Evolutionary conservation across 1,140 invertebrate species (phyloP).

Genomic region (Drosophila lowei): DNA sequence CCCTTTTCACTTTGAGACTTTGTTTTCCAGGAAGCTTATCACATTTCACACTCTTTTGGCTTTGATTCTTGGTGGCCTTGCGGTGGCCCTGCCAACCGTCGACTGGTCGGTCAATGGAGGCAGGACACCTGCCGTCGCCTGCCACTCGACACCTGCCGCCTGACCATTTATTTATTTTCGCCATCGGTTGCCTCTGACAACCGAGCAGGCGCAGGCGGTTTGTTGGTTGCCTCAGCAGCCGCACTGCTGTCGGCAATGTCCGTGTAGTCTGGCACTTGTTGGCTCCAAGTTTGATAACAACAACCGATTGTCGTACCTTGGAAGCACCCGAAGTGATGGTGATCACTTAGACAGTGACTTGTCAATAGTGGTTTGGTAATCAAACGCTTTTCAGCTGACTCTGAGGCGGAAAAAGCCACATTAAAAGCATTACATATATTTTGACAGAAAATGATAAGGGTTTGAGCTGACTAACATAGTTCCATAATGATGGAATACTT

Average conservation of each 20-base stretch:
- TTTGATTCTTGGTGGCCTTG: slow-evolving; percentile 43
- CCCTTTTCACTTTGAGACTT: neutral
- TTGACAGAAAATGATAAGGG: no score
- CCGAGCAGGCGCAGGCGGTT: slow-evolving; percentile 68
- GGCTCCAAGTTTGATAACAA: slow-evolving; percentile 3
- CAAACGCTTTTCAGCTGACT: no score
- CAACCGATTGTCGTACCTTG: neutral
- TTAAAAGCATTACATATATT: no score
- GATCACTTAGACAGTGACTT: no score
- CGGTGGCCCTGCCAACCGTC: slow-evolving; percentile 51
- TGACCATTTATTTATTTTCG: slow-evolving; percentile 47
- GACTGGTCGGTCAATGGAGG: slow-evolving; percentile 27
- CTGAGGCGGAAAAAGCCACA: no score
- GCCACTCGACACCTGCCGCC: slow-evolving; percentile 5
- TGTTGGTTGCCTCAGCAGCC: slow-evolving; percentile 50
- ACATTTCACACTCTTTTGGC: slow-evolving; percentile 38
- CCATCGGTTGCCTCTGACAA: slow-evolving; percentile 57
- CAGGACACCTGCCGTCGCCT: slow-evolving; percentile 11
- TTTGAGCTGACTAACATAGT: no score
- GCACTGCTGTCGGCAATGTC: neutral
- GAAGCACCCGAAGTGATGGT: no score
- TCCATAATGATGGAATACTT: no score
- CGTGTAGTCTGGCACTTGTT: slow-evolving; percentile 31
- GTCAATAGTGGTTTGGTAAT: no score
- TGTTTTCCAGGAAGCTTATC: slow-evolving; percentile 13